A percentile compares a stretch with the other conserved stretches of the same genome.
These are phyloP conservation scores for Periplaneta americana DNA, from an alignment of 1,140 invertebrate genomes.

Conservation along the genomic window DNA sequence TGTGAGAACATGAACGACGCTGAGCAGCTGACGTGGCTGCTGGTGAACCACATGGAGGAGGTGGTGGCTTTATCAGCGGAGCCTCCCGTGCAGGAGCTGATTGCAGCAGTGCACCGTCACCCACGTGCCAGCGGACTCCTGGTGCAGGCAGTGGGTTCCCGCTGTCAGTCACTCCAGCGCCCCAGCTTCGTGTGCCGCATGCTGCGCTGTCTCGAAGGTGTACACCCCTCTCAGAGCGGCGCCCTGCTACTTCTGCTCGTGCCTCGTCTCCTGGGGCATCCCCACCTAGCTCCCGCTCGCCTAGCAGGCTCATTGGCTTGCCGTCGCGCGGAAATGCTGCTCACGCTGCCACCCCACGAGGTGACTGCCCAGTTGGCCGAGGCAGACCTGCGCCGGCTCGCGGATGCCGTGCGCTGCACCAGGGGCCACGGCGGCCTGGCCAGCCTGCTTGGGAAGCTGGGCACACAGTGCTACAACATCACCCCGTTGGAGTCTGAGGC, in stretches of 20 bases:
- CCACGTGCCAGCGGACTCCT: slow-evolving; percentile 61
- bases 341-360: slow-evolving; percentile 46
- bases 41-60: slow-evolving; percentile 64
- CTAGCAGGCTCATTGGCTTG: slow-evolving; percentile 55
- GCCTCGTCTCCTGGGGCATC: slow-evolving; percentile 50
- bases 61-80: slow-evolving; percentile 55
- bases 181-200: slow-evolving; percentile 49
- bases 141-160: slow-evolving; percentile 57
- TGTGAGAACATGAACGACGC: slow-evolving; percentile 64
- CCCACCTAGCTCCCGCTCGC: slow-evolving; percentile 52
- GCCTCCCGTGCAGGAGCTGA: slow-evolving; percentile 58
- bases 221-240: slow-evolving; percentile 60
- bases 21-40: slow-evolving; percentile 69
- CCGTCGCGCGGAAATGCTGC: slow-evolving; percentile 54
- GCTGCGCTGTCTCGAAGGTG: slow-evolving; percentile 56
- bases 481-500: slow-evolving; percentile 41
- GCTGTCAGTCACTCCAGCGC: slow-evolving; percentile 44
- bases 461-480: slow-evolving; percentile 43
- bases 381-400: slow-evolving; percentile 49
- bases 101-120: slow-evolving; percentile 58
- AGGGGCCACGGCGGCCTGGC: slow-evolving; percentile 46
- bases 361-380: slow-evolving; percentile 48
- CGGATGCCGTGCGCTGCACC: slow-evolving; percentile 43
- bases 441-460: slow-evolving; percentile 52
- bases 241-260: slow-evolving; percentile 53